phyloP scores from a whole-genome alignment of 2,113 vertebrate genomes.

The Vanacampus margaritifer region DNA sequence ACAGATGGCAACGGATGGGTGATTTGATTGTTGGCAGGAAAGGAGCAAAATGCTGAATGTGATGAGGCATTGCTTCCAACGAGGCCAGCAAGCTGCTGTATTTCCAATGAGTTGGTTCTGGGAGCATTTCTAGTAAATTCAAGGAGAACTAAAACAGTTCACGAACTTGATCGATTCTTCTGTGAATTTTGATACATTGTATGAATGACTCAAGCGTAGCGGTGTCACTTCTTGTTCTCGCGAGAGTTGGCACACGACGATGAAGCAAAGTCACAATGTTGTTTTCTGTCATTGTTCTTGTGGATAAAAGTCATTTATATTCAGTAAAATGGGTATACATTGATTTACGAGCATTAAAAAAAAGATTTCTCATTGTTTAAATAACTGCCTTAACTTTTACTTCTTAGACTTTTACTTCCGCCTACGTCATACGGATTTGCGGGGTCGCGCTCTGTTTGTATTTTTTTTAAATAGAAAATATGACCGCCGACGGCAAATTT shows the following conservation, averaged over 20 bases:
- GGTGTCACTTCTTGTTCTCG: constrained; percentile 49
- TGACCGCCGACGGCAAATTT: no score
- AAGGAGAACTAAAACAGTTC: neutral
- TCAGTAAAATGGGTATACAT: neutral
- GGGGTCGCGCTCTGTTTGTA: neutral
- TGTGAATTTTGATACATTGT: no score
- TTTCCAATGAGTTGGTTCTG: constrained; percentile 31
- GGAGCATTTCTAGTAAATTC: neutral
- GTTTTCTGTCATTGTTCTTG: neutral
- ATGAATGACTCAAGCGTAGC: neutral
- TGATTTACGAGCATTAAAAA: neutral
- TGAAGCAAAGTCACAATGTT: neutral
- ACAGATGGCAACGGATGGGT: constrained; percentile 23
- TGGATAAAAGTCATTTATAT: neutral
- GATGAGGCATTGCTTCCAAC: constrained; percentile 56
- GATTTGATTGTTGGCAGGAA: constrained; percentile 42
- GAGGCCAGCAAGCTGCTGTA: constrained; percentile 52
- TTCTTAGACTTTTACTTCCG: constrained; percentile 45
- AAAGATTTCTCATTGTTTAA: neutral
- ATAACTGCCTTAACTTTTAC: neutral
- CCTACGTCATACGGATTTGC: constrained; percentile 30
- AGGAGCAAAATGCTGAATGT: constrained; percentile 35
- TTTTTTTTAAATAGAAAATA: neutral
- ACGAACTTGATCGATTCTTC: neutral
- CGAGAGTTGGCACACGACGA: constrained; percentile 31